Evolutionary conservation across 2,113 vertebrate species (phyloP).

Genomic region (Labeo catla): DNA sequence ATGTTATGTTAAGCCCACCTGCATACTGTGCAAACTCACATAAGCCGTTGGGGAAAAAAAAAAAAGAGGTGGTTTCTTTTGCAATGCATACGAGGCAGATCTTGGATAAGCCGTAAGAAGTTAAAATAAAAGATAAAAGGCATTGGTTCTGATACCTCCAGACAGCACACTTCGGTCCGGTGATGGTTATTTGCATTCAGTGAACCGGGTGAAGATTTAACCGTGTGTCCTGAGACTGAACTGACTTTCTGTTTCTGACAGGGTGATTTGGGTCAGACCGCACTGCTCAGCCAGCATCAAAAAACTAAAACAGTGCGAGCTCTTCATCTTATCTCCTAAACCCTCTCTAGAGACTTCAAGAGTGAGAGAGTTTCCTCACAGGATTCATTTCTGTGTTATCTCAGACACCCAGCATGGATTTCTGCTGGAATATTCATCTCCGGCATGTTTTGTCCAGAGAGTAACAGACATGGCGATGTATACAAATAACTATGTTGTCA

Average conservation of each 20-base stretch:
- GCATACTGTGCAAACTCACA: neutral
- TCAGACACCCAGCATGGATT: neutral
- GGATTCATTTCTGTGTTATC: conserved; percentile 21
- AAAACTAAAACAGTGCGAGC: conserved; percentile 20
- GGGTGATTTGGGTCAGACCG: neutral
- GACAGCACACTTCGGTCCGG: neutral
- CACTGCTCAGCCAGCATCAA: neutral
- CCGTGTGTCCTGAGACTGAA: conserved; percentile 9
- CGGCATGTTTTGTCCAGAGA: neutral
- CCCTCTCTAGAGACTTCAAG: neutral
- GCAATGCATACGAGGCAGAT: neutral
- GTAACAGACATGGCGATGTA: neutral
- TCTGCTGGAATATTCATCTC: conserved; percentile 17
- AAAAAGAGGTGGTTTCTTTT: conserved; percentile 3
- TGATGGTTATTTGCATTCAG: conserved; percentile 12
- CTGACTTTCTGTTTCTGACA: neutral
- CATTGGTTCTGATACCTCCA: neutral
- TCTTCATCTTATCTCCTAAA: conserved; percentile 18
- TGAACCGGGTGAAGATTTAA: neutral
- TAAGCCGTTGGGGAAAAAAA: neutral
- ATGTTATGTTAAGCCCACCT: conserved; percentile 21
- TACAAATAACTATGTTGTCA: neutral
- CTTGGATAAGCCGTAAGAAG: neutral
- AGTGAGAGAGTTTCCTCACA: neutral
- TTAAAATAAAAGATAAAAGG: conserved; percentile 17